Evolutionary conservation across 2,113 vertebrate species (phyloP).

Genomic region (Onychostoma macrolepis): DNA sequence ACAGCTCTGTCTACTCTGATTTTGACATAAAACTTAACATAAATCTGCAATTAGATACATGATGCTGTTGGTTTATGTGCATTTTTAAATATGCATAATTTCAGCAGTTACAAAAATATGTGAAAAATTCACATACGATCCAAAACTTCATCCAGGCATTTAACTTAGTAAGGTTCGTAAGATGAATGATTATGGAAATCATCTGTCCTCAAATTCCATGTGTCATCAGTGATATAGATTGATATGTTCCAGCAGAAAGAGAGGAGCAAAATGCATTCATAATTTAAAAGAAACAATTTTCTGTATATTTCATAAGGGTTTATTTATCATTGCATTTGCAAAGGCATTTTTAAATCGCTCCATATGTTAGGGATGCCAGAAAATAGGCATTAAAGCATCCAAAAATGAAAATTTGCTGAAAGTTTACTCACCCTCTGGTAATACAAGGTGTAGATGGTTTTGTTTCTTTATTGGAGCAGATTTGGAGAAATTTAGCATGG

Average conservation of each 20-base stretch:
- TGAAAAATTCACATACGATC: conserved; percentile 1
- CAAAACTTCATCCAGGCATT: neutral
- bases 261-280: neutral
- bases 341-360: neutral
- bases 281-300: neutral
- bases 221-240: neutral
- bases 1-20: neutral
- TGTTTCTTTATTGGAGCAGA: too few species aligned
- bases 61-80: neutral
- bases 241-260: neutral
- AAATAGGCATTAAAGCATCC: neutral
- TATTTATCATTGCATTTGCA: neutral
- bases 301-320: neutral
- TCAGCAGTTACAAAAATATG: conserved; percentile 7
- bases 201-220: neutral
- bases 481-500: too few species aligned
- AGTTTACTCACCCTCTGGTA: too few species aligned
- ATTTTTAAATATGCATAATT: neutral
- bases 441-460: too few species aligned
- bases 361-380: neutral
- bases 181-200: neutral
- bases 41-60: conserved; percentile 11
- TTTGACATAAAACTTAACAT: conserved; percentile 22
- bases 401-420: neutral
- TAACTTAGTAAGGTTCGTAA: neutral